phyloP scores from a whole-genome alignment of 2,888 invertebrate species.

The Auanema freiburgensis region DNA sequence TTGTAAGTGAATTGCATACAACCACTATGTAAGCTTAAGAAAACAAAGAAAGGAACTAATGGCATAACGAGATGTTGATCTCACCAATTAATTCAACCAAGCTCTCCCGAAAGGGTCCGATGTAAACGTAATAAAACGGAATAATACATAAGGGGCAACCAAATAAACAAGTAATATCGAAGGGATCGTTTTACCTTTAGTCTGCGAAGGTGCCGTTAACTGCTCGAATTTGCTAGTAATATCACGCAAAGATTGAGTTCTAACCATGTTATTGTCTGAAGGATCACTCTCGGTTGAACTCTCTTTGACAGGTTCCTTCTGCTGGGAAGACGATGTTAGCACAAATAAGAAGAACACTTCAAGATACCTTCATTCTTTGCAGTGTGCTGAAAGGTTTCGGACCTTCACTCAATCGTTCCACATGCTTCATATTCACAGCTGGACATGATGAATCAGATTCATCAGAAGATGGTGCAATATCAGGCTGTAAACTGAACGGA shows the following conservation, averaged over 20 bases:
- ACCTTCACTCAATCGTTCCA: conserved; percentile 7
- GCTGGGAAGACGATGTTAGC: not conserved
- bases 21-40: too few species aligned
- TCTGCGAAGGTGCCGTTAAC: conserved; percentile 14
- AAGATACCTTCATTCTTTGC: conserved; percentile 24
- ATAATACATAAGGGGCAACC: not conserved
- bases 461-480: conserved; percentile 16
- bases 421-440: conserved; percentile 13
- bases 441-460: conserved; percentile 26
- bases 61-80: too few species aligned
- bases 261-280: conserved; percentile 28
- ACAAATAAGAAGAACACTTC: not conserved
- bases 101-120: not conserved
- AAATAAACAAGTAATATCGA: not conserved
- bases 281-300: conserved; percentile 7
- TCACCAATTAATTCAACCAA: not conserved
- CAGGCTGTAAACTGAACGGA: conserved; percentile 55
- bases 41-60: too few species aligned
- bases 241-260: conserved; percentile 56
- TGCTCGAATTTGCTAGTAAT: conserved; percentile 54
- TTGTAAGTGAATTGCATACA: too few species aligned
- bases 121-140: not conserved
- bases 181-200: not conserved
- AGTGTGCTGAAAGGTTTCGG: conserved; percentile 27
- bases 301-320: conserved; percentile 27